Evolutionary conservation across 2,113 vertebrate genomes (phyloP).

Genomic region (Entelurus aequoreus): DNA sequence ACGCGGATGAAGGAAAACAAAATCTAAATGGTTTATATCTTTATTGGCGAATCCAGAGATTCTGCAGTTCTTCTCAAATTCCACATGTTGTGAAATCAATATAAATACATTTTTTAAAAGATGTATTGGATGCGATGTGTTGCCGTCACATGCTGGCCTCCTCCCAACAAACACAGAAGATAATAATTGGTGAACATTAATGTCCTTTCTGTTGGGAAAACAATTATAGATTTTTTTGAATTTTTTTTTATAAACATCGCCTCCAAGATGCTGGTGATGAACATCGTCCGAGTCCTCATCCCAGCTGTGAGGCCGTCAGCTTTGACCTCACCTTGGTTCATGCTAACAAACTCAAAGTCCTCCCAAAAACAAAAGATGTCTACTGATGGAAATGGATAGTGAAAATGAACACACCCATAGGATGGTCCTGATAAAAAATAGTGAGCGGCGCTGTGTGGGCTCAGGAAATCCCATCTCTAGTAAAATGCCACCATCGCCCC

Average conservation of each 20-base stretch:
- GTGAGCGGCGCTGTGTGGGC: slow-evolving; percentile 30
- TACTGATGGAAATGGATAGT: slow-evolving; percentile 29
- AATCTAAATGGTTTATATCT: slow-evolving; percentile 55
- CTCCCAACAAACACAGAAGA: background rate
- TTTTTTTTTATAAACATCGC: background rate
- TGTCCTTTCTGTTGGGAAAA: background rate
- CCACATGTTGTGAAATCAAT: slow-evolving; percentile 70
- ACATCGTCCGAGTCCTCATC: too few species aligned
- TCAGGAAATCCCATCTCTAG: slow-evolving; percentile 41
- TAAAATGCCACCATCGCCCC: slow-evolving; percentile 39
- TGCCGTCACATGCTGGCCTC: background rate
- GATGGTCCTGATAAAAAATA: slow-evolving; percentile 45
- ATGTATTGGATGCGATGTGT: slow-evolving; percentile 21
- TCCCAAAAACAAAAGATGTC: slow-evolving; percentile 21
- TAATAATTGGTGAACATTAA: background rate
- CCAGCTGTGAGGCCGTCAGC: too few species aligned
- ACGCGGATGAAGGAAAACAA: background rate
- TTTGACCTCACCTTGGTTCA: slow-evolving; percentile 1
- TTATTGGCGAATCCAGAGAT: slow-evolving; percentile 73
- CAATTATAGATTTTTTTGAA: background rate
- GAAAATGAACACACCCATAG: slow-evolving; percentile 33
- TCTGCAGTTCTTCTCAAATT: slow-evolving; percentile 63
- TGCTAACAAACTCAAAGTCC: slow-evolving; percentile 7
- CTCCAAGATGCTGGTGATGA: slow-evolving; percentile 7
- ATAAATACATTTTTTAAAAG: slow-evolving; percentile 72